Evolutionary conservation across 2,113 vertebrate species (phyloP).

Genomic region (Montifringilla adamsi): DNA sequence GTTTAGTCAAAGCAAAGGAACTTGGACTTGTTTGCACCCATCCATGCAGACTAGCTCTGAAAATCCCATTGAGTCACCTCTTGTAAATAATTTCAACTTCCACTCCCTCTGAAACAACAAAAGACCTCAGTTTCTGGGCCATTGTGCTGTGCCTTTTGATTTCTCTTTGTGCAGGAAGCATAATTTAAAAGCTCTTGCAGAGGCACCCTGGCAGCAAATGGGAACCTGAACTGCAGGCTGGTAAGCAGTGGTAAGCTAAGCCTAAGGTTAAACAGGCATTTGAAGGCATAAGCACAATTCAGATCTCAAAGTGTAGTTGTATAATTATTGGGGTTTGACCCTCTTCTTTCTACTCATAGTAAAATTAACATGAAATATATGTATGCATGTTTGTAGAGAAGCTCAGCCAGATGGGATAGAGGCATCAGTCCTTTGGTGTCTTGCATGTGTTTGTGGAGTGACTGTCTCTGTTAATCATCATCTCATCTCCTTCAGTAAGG

Average conservation of each 20-base stretch:
- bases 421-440: background rate
- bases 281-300: background rate
- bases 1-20: background rate
- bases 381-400: background rate
- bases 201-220: background rate
- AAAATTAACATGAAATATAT: background rate
- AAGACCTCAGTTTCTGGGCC: background rate
- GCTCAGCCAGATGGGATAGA: background rate
- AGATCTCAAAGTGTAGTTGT: background rate
- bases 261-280: background rate
- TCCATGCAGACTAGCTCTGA: background rate
- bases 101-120: constrained; percentile 14
- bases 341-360: background rate
- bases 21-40: background rate
- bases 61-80: constrained; percentile 17
- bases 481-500: background rate
- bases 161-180: background rate
- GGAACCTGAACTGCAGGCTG: background rate
- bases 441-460: background rate
- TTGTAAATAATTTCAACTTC: background rate
- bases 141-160: background rate
- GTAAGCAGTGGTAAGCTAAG: background rate
- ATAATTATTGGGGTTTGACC: background rate
- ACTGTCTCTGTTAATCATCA: background rate
- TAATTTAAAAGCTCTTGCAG: background rate